Evolutionary conservation across 2,113 vertebrate genomes (phyloP).

Genomic region (Paratilapia polleni): DNA sequence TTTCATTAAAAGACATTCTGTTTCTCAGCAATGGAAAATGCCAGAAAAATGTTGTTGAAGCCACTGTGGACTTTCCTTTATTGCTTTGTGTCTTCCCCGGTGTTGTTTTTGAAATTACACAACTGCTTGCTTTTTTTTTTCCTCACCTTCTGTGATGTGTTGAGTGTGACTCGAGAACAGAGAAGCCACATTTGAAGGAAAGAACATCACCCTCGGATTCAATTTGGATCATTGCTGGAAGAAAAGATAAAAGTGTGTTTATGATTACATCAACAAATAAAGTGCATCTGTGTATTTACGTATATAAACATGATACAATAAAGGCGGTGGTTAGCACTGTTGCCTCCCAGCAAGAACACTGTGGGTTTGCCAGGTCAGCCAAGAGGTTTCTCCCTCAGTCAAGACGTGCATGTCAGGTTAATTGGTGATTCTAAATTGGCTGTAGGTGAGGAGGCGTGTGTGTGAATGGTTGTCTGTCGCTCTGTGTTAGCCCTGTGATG

Average conservation of each 20-base stretch:
- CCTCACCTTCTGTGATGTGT: constrained; percentile 23
- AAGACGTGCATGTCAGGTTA: not conserved
- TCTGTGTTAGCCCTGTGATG: too few species aligned
- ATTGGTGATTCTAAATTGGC: not conserved
- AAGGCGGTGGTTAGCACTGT: not conserved
- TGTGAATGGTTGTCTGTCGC: not conserved
- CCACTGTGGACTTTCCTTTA: constrained; percentile 35
- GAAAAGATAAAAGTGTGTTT: constrained; percentile 13
- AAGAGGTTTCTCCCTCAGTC: not conserved
- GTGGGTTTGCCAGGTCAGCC: not conserved
- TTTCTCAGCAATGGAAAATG: constrained; percentile 43
- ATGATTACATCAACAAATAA: not conserved
- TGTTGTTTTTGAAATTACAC: constrained; percentile 46
- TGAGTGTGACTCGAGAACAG: constrained; percentile 13
- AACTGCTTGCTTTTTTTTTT: constrained; percentile 20
- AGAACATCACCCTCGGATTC: not conserved
- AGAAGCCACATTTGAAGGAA: not conserved
- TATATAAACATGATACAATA: not conserved
- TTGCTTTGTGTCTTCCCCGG: constrained; percentile 44
- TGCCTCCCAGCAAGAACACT: not conserved
- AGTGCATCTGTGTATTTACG: not conserved
- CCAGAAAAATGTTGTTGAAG: constrained; percentile 24
- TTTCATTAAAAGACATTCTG: constrained; percentile 56
- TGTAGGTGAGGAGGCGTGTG: not conserved
- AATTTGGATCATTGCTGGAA: constrained; percentile 4